Evolutionary conservation across 2,797 vertebrate species (phyloP).

Genomic region (Danionella dracula): DNA sequence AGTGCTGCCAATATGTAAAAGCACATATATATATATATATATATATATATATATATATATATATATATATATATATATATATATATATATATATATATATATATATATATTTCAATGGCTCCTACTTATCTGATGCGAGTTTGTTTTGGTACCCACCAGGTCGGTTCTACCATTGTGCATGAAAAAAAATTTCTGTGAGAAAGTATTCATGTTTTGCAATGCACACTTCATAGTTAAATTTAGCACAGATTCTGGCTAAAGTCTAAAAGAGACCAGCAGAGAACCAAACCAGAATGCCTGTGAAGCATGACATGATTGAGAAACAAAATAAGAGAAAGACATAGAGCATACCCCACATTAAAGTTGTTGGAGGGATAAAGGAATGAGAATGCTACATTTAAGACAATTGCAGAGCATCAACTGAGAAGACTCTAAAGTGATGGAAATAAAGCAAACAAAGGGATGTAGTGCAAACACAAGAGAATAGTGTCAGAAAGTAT

Average conservation of each 20-base stretch:
- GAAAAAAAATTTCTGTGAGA: too few relatives aligned
- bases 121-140: too few relatives aligned
- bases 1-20: too few relatives aligned
- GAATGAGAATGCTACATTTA: constrained; percentile 2
- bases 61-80: too few relatives aligned
- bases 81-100: too few relatives aligned
- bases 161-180: too few relatives aligned
- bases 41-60: too few relatives aligned
- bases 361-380: constrained; percentile 8
- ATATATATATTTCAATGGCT: too few relatives aligned
- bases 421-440: constrained; percentile 16
- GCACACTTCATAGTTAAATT: too few relatives aligned
- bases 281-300: constrained; percentile 13
- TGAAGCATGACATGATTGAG: constrained; percentile 39
- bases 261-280: constrained; percentile 44
- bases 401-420: constrained; percentile 34
- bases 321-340: constrained; percentile 35
- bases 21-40: too few relatives aligned
- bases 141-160: too few relatives aligned
- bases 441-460: constrained; percentile 21
- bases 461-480: constrained; percentile 8
- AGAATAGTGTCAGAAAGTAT: constrained; percentile 19
- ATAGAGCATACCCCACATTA: constrained; percentile 17
- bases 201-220: too few relatives aligned
- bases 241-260: constrained; percentile 57